phyloP scores from a whole-genome alignment of 2,797 vertebrate genomes.

The Neosilurus hyrtlii region DNA sequence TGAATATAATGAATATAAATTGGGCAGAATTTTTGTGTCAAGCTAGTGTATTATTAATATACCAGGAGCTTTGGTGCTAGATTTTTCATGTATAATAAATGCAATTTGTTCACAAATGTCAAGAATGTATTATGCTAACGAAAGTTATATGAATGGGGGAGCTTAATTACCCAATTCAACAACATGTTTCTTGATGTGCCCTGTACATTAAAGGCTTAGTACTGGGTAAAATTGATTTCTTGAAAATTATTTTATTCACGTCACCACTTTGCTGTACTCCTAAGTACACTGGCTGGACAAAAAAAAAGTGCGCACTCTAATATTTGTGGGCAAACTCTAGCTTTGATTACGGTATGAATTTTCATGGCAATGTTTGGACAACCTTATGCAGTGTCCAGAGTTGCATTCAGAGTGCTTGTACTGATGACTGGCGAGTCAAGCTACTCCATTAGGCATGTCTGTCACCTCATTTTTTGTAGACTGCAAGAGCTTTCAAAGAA shows the following conservation, averaged over 20 bases:
- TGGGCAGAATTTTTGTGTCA: not conserved
- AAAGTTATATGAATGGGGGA: not conserved
- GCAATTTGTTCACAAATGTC: not conserved
- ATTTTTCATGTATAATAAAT: not conserved
- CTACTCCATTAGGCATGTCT: no score
- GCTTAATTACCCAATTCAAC: not conserved
- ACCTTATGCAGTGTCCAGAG: no score
- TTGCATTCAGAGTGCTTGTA: no score
- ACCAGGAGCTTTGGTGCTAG: not conserved
- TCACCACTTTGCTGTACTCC: not conserved
- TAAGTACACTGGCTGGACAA: not conserved
- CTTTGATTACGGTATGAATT: no score
- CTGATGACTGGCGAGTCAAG: no score
- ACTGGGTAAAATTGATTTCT: not conserved
- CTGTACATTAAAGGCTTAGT: not conserved
- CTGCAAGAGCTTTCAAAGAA: no score
- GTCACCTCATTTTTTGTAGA: no score
- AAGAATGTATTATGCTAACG: not conserved
- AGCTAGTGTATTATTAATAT: not conserved
- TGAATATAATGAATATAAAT: not conserved
- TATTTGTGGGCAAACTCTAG: no score
- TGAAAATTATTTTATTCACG: no score
- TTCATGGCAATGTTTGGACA: no score
- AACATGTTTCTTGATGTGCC: not conserved
- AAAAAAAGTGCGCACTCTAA: no score